A percentile compares a stretch with the other conserved stretches of the same genome.
Evolutionary conservation across 2,888 invertebrate species (phyloP).

Genomic region (Drosophila paranaensis): DNA sequence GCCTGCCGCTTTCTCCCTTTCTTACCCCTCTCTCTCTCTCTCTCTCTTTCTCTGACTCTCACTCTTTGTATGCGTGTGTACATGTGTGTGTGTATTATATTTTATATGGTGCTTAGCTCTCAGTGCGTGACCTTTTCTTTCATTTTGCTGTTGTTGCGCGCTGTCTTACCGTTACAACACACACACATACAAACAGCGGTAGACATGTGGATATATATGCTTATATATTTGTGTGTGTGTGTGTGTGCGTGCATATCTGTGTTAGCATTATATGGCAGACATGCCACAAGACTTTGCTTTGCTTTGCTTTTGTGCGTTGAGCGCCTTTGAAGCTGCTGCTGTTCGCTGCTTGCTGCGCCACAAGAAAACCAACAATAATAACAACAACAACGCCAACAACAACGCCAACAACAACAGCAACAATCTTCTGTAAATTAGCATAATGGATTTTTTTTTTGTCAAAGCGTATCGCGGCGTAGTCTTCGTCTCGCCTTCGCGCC

Average conservation of each 20-base stretch:
- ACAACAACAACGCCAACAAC: slow-evolving; percentile 26
- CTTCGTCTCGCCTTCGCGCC: slow-evolving; percentile 3
- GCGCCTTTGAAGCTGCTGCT: slow-evolving; percentile 65
- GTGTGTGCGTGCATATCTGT: slow-evolving; percentile 8
- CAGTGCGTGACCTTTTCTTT: slow-evolving; percentile 79
- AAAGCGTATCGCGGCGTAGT: slow-evolving; percentile 43
- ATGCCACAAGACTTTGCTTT: slow-evolving; percentile 59
- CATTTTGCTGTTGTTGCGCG: slow-evolving; percentile 58
- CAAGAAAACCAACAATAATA: slow-evolving; percentile 31
- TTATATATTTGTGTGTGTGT: background rate
- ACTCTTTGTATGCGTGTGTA: slow-evolving; percentile 1
- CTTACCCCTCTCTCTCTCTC: too few species aligned
- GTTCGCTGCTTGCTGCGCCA: slow-evolving; percentile 32
- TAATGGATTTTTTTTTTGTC: slow-evolving; percentile 80
- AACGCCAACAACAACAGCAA: slow-evolving; percentile 23
- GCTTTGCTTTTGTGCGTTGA: slow-evolving; percentile 34
- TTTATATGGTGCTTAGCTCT: slow-evolving; percentile 78
- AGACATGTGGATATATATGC: background rate
- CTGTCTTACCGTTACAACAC: slow-evolving; percentile 31
- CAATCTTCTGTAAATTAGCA: slow-evolving; percentile 73
- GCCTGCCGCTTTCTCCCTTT: too few species aligned
- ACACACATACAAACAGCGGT: background rate
- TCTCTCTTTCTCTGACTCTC: background rate
- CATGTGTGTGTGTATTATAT: slow-evolving; percentile 55
- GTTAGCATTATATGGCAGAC: slow-evolving; percentile 40